These are phyloP conservation scores for Cataglyphis livida DNA, from an alignment of 2,888 invertebrate genomes.

Conservation along the genomic window DNA sequence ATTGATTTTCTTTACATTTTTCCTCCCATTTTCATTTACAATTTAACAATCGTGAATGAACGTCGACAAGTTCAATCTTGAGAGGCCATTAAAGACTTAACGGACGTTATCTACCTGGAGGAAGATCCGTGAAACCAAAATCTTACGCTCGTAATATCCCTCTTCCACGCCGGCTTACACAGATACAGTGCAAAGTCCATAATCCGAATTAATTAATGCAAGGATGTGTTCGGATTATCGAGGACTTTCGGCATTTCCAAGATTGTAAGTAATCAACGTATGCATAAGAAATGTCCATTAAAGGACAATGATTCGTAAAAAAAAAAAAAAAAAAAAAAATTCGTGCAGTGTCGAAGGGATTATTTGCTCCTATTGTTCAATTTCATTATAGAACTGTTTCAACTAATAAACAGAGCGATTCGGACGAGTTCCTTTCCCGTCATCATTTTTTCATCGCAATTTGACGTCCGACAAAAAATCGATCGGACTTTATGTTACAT, in stretches of 20 bases:
- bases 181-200: conserved; percentile 4
- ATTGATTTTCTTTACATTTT: conserved; percentile 2
- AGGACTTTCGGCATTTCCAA: neutral
- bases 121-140: conserved; percentile 36
- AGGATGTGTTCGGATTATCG: conserved; percentile 3
- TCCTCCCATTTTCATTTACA: neutral
- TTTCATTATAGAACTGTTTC: neutral
- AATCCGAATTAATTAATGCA: conserved; percentile 31
- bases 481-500: neutral
- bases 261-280: neutral
- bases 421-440: neutral
- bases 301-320: neutral
- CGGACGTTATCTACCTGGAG: conserved; percentile 14
- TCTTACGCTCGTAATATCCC: conserved; percentile 6
- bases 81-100: conserved; percentile 16
- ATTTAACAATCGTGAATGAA: conserved; percentile 22
- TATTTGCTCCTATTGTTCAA: neutral
- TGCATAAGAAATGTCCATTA: neutral
- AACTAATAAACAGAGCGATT: neutral
- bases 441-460: neutral
- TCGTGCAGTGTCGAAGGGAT: neutral
- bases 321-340: neutral
- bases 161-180: conserved; percentile 1
- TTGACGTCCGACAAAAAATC: neutral
- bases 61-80: neutral